These are phyloP conservation scores for Caenorhabditis wallacei DNA, from an alignment of 2,888 invertebrate species.

Conservation along the genomic window DNA sequence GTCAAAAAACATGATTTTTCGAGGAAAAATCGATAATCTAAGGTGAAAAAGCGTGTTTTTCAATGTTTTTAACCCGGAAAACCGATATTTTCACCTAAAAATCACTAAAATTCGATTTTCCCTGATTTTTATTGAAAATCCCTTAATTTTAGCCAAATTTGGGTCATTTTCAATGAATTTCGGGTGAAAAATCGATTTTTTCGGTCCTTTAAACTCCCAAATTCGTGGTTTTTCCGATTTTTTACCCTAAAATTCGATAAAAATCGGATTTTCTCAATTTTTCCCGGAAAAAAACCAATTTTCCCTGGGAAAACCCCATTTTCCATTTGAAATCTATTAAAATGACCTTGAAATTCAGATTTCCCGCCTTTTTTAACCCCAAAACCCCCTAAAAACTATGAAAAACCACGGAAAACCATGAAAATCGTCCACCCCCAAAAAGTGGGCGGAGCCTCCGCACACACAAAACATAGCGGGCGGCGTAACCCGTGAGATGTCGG, in stretches of 20 bases:
- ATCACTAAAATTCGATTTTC: neutral
- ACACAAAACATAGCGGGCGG: slow-evolving; percentile 38
- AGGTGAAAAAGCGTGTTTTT: neutral
- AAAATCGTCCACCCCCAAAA: no score
- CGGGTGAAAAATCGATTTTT: no score
- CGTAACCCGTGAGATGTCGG: slow-evolving; percentile 54
- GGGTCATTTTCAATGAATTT: no score
- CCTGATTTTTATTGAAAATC: no score
- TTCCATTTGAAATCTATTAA: neutral
- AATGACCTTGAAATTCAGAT: neutral
- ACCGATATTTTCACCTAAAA: no score
- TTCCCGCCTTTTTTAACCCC: neutral
- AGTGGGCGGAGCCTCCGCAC: slow-evolving; percentile 35
- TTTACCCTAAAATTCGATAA: no score
- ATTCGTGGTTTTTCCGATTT: no score
- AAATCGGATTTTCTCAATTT: neutral
- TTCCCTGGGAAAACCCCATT: neutral
- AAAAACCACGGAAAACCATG: neutral
- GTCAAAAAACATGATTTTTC: no score
- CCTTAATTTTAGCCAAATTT: no score
- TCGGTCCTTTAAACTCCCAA: no score
- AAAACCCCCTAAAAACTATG: neutral
- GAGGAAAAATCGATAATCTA: no score
- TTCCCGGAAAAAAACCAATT: neutral
- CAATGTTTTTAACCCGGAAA: no score